Evolutionary conservation across 2,888 invertebrate species (phyloP).

Genomic region (Catocala sponsa): DNA sequence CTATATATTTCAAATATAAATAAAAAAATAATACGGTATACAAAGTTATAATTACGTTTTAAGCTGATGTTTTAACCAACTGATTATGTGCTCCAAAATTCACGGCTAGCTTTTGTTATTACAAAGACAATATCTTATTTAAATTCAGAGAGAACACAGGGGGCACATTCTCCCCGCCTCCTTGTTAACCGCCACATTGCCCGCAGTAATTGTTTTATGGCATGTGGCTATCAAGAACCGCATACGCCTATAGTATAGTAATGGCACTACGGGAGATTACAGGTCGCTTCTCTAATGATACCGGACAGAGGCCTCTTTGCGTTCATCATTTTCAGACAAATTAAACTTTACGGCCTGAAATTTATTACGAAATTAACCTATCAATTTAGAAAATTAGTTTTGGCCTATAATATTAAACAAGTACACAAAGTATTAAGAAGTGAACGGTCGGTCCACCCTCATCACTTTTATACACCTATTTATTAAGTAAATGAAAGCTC

Average conservation of each 20-base stretch:
- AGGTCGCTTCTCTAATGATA: constrained; percentile 1
- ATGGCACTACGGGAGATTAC: constrained; percentile 27
- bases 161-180: constrained; percentile 1
- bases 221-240: constrained; percentile 41
- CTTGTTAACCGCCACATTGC: constrained; percentile 36
- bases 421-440: not conserved
- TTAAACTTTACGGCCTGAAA: not conserved
- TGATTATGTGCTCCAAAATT: constrained; percentile 21
- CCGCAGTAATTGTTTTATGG: constrained; percentile 45
- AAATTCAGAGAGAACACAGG: constrained; percentile 34
- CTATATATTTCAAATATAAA: not conserved
- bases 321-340: not conserved
- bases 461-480: constrained; percentile 13
- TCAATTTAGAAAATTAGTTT: constrained; percentile 4
- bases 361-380: not conserved
- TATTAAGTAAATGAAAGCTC: constrained; percentile 14
- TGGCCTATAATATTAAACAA: not conserved
- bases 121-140: constrained; percentile 36
- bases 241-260: constrained; percentile 9
- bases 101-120: constrained; percentile 17
- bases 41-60: not conserved
- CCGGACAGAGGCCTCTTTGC: not conserved
- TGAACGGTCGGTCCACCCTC: constrained; percentile 6
- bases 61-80: constrained; percentile 22
- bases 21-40: not conserved